Evolutionary conservation across 2,113 vertebrate genomes (phyloP).

Genomic region (Leucopternis melanops): DNA sequence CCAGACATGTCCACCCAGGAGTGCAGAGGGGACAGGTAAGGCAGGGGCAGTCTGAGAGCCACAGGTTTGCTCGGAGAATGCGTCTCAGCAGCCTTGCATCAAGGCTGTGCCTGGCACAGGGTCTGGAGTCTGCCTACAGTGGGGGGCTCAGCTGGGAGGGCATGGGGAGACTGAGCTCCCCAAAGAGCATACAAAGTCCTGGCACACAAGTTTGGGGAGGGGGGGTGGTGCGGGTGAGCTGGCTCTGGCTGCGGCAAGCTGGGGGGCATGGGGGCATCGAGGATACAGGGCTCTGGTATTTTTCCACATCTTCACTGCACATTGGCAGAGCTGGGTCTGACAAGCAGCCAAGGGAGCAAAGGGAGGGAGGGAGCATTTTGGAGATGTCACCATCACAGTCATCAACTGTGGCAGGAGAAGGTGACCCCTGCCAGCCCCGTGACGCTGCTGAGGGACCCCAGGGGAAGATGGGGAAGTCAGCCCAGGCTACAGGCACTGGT

Average conservation of each 20-base stretch:
- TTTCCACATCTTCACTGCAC: not conserved
- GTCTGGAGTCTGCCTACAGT: not conserved
- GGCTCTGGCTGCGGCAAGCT: not conserved
- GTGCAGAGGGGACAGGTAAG: not conserved
- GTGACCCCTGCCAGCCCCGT: not conserved
- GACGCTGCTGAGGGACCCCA: not conserved
- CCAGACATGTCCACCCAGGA: not conserved
- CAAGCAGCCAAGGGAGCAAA: not conserved
- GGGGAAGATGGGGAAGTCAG: not conserved
- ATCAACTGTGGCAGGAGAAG: not conserved
- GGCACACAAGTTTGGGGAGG: not conserved
- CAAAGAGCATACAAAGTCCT: not conserved
- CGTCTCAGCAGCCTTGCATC: not conserved
- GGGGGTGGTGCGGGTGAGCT: not conserved
- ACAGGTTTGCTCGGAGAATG: not conserved
- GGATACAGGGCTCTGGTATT: not conserved
- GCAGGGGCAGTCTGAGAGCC: not conserved
- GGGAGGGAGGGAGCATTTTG: not conserved
- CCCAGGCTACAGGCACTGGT: not conserved
- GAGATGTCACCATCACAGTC: not conserved
- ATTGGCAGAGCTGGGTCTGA: not conserved
- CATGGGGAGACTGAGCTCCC: not conserved
- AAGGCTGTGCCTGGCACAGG: not conserved
- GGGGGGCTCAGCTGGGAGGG: not conserved
- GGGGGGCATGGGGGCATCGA: not conserved